phyloP scores from a whole-genome alignment of 2,888 invertebrate genomes.

The Drosophila pseudotalamancana region DNA sequence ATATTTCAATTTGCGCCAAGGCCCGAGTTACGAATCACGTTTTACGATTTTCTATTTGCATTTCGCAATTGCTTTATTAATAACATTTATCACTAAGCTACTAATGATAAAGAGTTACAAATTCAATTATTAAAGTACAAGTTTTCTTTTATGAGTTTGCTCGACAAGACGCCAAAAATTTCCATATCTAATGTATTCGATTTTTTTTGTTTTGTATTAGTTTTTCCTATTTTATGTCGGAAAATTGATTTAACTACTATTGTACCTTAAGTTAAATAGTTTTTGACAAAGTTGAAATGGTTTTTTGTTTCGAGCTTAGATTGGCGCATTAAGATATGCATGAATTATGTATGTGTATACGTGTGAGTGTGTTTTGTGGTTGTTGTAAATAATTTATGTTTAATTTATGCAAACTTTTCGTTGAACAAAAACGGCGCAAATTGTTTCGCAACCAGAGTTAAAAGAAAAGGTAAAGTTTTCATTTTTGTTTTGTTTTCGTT shows the following conservation, averaged over 20 bases:
- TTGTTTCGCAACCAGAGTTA: slow-evolving; percentile 1
- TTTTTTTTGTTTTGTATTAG: neutral
- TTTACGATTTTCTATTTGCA: slow-evolving; percentile 30
- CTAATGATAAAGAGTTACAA: slow-evolving; percentile 79
- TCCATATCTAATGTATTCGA: slow-evolving; percentile 58
- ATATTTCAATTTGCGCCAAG: slow-evolving; percentile 18
- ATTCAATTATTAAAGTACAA: slow-evolving; percentile 60
- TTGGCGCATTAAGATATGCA: slow-evolving; percentile 66
- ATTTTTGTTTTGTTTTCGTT: slow-evolving; percentile 10
- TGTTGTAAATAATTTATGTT: slow-evolving; percentile 35
- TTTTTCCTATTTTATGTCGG: neutral
- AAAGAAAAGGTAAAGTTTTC: slow-evolving; percentile 3
- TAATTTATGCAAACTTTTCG: slow-evolving; percentile 55
- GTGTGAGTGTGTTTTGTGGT: neutral
- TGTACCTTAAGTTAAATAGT: slow-evolving; percentile 66
- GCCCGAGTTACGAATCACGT: slow-evolving; percentile 11
- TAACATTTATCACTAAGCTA: slow-evolving; percentile 78
- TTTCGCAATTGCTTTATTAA: slow-evolving; percentile 54
- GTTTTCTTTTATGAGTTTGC: slow-evolving; percentile 41
- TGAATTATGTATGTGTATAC: slow-evolving; percentile 28
- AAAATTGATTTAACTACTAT: slow-evolving; percentile 68
- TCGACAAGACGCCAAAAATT: slow-evolving; percentile 42
- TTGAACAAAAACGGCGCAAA: slow-evolving; percentile 61
- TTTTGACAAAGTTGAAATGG: slow-evolving; percentile 52
- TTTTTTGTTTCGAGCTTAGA: slow-evolving; percentile 31